Percentiles rank a stretch among this genome's conserved stretches.
phyloP scores from a whole-genome alignment of 2,888 invertebrate genomes.

The Heliconius aoede region DNA sequence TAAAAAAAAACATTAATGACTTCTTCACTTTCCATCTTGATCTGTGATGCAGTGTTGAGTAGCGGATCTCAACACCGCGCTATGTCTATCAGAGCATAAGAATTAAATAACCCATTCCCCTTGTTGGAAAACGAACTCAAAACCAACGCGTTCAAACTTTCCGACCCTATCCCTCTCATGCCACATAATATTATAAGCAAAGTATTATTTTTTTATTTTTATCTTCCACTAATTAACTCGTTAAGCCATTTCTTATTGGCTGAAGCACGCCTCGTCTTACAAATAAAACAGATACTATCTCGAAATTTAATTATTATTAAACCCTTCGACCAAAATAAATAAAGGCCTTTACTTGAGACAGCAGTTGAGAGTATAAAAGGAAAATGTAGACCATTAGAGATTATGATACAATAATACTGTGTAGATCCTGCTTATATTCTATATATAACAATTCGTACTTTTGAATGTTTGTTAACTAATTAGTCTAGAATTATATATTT shows the following conservation, averaged over 20 bases:
- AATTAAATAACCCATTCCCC: no score
- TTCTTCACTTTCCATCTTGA: no score
- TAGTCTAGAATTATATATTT: not conserved
- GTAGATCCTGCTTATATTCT: not conserved
- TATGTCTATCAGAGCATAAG: no score
- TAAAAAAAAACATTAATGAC: no score
- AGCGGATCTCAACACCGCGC: no score
- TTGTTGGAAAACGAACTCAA: no score
- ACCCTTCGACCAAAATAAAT: constrained; percentile 13
- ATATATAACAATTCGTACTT: not conserved
- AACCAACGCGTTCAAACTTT: no score
- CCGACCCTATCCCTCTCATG: no score
- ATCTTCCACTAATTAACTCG: constrained; percentile 3
- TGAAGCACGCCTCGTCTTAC: not conserved
- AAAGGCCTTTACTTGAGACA: constrained; percentile 10
- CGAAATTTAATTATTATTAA: constrained; percentile 16
- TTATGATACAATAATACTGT: constrained; percentile 8
- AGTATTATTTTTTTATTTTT: not conserved
- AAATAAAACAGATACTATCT: constrained; percentile 15
- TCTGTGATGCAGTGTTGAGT: no score
- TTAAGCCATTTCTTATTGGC: constrained; percentile 10
- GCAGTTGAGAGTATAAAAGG: constrained; percentile 9
- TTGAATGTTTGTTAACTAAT: not conserved
- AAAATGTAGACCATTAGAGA: constrained; percentile 4
- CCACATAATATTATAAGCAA: no score